These are phyloP conservation scores for Eidolon helvum DNA, from an alignment of 2,113 vertebrate genomes.

Conservation along the genomic window DNA sequence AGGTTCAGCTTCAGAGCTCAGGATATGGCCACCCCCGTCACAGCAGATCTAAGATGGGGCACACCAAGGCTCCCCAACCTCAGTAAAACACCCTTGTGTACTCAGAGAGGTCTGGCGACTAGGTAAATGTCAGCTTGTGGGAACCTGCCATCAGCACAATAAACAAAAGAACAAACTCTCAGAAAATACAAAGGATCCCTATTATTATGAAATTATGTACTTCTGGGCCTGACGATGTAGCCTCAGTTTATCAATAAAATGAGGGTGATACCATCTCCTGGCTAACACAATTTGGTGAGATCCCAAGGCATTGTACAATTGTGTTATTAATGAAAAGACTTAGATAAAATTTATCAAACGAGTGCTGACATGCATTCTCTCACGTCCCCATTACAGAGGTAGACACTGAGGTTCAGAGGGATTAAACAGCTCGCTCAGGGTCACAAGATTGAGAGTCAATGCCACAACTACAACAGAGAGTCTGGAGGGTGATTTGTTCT, in stretches of 20 bases:
- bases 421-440: not conserved
- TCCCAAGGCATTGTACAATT: not conserved
- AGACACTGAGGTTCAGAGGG: not conserved
- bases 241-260: not conserved
- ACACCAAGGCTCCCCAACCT: not conserved
- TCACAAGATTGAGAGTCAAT: not conserved
- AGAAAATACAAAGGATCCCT: not conserved
- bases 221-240: not conserved
- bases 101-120: not conserved
- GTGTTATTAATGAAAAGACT: not conserved
- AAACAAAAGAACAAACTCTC: not conserved
- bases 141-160: not conserved
- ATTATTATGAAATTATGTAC: not conserved
- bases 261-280: not conserved
- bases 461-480: not conserved
- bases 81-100: rapidly evolving
- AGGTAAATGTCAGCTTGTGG: rapidly evolving
- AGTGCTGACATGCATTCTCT: not conserved
- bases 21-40: not conserved
- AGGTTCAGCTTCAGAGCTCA: not conserved
- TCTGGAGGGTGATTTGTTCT: not conserved
- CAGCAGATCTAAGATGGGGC: not conserved
- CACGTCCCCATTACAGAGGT: not conserved
- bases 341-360: not conserved
- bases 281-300: not conserved